Base-by-base conservation (phyloP, 2,888 invertebrate genomes). In the Machimus atricapillus region DNA sequence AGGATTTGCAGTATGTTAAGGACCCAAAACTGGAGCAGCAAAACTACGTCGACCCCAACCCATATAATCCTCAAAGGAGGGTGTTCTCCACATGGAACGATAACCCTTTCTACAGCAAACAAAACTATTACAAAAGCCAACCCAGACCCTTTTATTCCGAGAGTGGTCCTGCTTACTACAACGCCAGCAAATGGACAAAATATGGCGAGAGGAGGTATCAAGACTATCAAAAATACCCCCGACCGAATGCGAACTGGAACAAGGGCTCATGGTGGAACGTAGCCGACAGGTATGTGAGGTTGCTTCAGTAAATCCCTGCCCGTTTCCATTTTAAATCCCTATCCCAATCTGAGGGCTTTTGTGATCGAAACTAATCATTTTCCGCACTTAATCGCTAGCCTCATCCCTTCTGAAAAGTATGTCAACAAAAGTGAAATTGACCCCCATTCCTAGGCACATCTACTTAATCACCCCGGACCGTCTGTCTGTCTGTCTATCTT, bases 1-100 rank as follows among this genome's bases (percentile, higher is more conserved):
- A 90, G 52, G 52, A 46, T 52, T 52, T 79, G 40, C 46, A 79
- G 52, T 79, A 52, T 52, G 23, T 52, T n/a, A 52, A 85, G 16
- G 46, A 74, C 8, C 73, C 43, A 14, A 14, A 73, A 43, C n/a
- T 52, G 3, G 27, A 83, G 56, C 66, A 27, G 2, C 19, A 12
- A 9, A 66, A 23, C 9, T 66, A 66, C 66, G 66, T 66, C 16
- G 12, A 34, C 14, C 27, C 27, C 81, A 52, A 23, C 8, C 23
- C 27, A 2, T 56, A 52, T 56, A 56, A 81, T 81, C 56, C 81
- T n/a, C 46, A 83, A n/a, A 81, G 81, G 27, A 81, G 56, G 34
- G 81, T 81, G 7, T 81, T 56, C 43, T 56, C 81, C 16, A 66
- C 34, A 19, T 82, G 27, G 82, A 40, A 83, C 58, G 46, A 74